Percentiles rank a stretch among this genome's conserved stretches.
These are phyloP conservation scores for Pelecanus crispus DNA, from an alignment of 2,113 vertebrate genomes.

Conservation along the genomic window DNA sequence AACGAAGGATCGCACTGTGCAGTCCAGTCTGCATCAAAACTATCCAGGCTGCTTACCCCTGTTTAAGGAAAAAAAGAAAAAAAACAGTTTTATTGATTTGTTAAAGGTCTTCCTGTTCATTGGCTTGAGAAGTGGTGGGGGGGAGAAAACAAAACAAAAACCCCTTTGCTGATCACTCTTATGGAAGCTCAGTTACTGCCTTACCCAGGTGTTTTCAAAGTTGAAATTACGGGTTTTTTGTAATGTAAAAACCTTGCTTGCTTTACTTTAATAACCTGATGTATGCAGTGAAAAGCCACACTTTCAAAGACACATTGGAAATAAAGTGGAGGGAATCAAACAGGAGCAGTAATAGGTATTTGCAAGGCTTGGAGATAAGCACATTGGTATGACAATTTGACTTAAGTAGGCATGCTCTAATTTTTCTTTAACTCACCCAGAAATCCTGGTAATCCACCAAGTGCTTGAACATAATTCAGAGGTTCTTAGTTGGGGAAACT, in stretches of 20 bases:
- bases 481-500: not conserved
- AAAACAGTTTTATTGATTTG: not conserved
- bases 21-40: not conserved
- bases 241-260: not conserved
- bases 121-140: not conserved
- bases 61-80: not conserved
- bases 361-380: not conserved
- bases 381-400: not conserved
- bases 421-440: not conserved
- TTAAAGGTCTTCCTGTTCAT: not conserved
- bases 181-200: not conserved
- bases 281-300: not conserved
- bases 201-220: not conserved
- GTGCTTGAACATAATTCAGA: not conserved
- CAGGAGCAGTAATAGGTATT: not conserved
- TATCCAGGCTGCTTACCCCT: not conserved
- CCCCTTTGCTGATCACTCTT: not conserved
- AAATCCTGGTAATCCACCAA: not conserved
- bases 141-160: not conserved
- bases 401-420: not conserved
- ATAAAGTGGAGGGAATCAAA: not conserved
- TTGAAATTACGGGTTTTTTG: not conserved
- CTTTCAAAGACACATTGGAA: not conserved
- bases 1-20: not conserved
- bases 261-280: not conserved